Evolutionary conservation across 2,888 invertebrate species (phyloP), one percentile per base, ranked within the genome.

Genomic region (Alitta virens): DNA sequence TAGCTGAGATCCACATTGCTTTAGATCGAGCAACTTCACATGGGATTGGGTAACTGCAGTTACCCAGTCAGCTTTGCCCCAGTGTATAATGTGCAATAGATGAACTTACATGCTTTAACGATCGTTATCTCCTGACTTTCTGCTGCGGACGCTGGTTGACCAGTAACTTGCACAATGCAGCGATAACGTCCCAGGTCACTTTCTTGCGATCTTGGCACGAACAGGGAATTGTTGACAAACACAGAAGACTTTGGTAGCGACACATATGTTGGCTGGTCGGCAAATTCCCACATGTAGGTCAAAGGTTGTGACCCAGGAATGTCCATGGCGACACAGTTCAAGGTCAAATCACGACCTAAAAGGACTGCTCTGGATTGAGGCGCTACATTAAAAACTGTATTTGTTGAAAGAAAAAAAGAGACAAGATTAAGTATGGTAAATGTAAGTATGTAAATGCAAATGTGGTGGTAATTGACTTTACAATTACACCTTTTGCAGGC

Each of bases 41-140:
- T n/a, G n/a, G n/a, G n/a, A n/a, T n/a, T n/a, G n/a, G n/a, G n/a
- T n/a, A n/a, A n/a, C n/a, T n/a, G n/a, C n/a, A n/a, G n/a, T n/a
- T n/a, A n/a, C n/a, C n/a, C n/a, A n/a, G n/a, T n/a, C n/a, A n/a
- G n/a, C n/a, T n/a, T n/a, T n/a, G n/a, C n/a, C n/a, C n/a, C n/a
- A n/a, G n/a, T n/a, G n/a, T n/a, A n/a, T n/a, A n/a, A n/a, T n/a
- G n/a, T n/a, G 16, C 16, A 40, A 16, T 16, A 40, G 9, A 12
- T 40, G 40, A n/a, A 72, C 77, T 72, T 66, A 77, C 78, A 78
- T 40, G 78, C 74, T 62, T 70, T 67, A 40, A 75, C 72, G 16
- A 78, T 70, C 3, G 60, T 40, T 12, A 33, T 12, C 12, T 33
- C 33, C 33, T 12, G 33, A 12, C 33, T 33, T 33, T 33, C 33